Base-by-base conservation (phyloP, 92 coral and sea anemone species). In the Epizoanthus rinbou region DNA sequence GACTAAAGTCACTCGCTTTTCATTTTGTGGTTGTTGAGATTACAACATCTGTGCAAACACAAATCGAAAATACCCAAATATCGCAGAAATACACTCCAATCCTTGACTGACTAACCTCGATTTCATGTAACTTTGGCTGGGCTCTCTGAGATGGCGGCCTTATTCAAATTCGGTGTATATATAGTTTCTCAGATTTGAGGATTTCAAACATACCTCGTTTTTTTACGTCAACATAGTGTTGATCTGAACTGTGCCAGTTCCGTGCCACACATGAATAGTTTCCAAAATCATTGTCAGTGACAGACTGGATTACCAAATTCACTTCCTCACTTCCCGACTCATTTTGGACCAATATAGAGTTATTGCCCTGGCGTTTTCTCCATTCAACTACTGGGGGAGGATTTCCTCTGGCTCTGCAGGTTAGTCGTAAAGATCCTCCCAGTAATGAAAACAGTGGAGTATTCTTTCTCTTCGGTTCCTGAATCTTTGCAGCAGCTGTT, bases 321-420 rank as follows among this genome's bases (percentile, higher is more conserved):
- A 85, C 89, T 6, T 2, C 17, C 58, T 57, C 82, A 23, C 31
- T 66, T 64, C 82, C 75, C 37, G 78, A 50, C 41, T 83, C 85
- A 24, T 52, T 65, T 15, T 45, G 25, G 0, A 85, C 62, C 3
- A 60, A n/a, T 47, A 79, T n/a, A 18, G 71, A 31, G 25, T 76
- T 67, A 13, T 67, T 60, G 19, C 80, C 73, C 4, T 66, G 70
- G 47, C 84, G 54, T 82, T 84, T 85, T 43, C 43, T 54, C 97
- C 97, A 93, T 21, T 83, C 75, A 1, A 93, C 90, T 19, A 31
- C 81, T 45, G 97, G 97, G 39, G 76, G 14, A 0, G 97, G 97
- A 54, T 93, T 93, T 24, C 97, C 97, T 39, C 71, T 79, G 0
- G 97, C 97, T 57, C 5, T 60, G 39, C 97, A 93, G 3, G 85